phyloP scores from a whole-genome alignment of 2,888 invertebrate genomes.

The Mesorhabditis belari region DNA sequence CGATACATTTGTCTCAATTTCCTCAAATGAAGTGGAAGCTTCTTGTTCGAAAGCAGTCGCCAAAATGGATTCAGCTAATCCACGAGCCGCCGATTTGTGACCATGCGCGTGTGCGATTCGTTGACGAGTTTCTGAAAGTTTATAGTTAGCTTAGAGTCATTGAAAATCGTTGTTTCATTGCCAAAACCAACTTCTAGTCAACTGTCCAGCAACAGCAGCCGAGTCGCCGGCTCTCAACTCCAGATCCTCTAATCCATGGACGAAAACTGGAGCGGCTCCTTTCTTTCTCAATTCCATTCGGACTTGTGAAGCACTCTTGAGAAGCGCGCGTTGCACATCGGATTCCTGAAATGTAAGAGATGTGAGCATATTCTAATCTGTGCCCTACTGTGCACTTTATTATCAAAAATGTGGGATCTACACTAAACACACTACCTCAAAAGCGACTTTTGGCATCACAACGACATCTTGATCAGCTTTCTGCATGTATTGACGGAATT shows the following conservation, averaged over 20 bases:
- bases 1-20: background rate
- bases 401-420: too few species aligned
- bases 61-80: background rate
- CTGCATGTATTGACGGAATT: slow-evolving; percentile 23
- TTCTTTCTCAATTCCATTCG: slow-evolving; percentile 25
- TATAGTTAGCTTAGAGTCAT: too few species aligned
- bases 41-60: background rate
- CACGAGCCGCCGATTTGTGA: background rate
- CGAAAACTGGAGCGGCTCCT: slow-evolving; percentile 45
- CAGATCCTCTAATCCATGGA: slow-evolving; percentile 49
- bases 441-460: slow-evolving; percentile 29
- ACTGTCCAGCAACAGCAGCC: slow-evolving; percentile 47
- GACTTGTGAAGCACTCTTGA: slow-evolving; percentile 3
- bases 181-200: slow-evolving; percentile 24
- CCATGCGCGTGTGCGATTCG: background rate
- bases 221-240: slow-evolving; percentile 48
- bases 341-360: too few species aligned
- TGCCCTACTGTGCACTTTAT: too few species aligned
- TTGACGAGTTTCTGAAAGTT: background rate
- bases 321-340: background rate
- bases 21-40: background rate
- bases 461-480: slow-evolving; percentile 15
- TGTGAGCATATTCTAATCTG: too few species aligned
- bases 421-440: slow-evolving; percentile 24
- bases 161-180: background rate